phyloP scores from a whole-genome alignment of 2,113 vertebrate genomes.

The Sylvietta virens region DNA sequence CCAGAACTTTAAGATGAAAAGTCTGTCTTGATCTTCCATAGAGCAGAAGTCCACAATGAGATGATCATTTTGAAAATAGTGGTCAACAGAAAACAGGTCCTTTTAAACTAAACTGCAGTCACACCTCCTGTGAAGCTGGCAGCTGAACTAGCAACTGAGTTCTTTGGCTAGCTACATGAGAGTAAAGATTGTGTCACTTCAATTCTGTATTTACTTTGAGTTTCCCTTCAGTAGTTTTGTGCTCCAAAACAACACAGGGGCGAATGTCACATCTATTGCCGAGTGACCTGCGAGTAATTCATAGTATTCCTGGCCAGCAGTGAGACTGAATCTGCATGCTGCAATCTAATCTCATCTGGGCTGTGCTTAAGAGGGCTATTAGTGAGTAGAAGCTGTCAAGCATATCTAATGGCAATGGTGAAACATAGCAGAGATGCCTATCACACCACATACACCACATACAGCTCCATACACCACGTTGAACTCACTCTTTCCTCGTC shows the following conservation, averaged over 20 bases:
- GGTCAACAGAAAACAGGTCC: not conserved
- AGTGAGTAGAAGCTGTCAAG: not conserved
- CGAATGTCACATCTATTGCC: fast-evolving
- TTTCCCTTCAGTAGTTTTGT: not conserved
- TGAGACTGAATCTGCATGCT: not conserved
- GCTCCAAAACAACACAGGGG: fast-evolving
- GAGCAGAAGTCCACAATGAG: not conserved
- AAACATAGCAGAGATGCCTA: fast-evolving
- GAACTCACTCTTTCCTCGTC: fast-evolving
- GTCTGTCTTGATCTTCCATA: not conserved
- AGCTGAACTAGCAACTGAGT: not conserved
- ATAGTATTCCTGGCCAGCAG: not conserved
- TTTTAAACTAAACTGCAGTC: not conserved
- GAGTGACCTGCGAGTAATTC: not conserved
- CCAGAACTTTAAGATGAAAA: not conserved
- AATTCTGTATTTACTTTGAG: not conserved
- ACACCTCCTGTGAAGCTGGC: not conserved
- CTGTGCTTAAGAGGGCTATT: not conserved
- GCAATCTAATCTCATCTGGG: not conserved
- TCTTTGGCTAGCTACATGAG: not conserved
- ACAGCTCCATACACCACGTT: not conserved
- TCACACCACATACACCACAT: not conserved
- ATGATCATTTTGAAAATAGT: not conserved
- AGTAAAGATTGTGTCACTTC: not conserved
- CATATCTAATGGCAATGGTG: not conserved